Base-by-base conservation (phyloP, 2,113 vertebrate species). In the Ia io region DNA sequence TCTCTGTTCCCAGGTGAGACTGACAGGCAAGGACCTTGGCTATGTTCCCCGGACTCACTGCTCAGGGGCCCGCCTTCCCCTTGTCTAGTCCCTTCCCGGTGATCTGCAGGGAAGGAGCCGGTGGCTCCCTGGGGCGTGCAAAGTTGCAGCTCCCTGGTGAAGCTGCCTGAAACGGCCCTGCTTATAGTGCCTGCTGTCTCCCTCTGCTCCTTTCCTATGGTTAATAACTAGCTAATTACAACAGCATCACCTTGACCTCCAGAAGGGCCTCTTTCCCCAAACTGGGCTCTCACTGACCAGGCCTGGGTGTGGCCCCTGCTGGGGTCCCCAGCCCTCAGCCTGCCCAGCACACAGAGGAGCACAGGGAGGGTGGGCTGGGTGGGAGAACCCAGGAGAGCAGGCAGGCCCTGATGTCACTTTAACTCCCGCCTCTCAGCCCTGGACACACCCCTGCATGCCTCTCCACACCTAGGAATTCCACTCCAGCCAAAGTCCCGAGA, bases 401-500 rank as follows among this genome's bases (percentile, higher is more conserved):
- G 1, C 14, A 77, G 9, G 16, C 56, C 14, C 42, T 4, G 23
- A 5, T 17, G 0, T 3, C 0, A 6, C 47, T 49, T 37, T 13
- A 9, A 2, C 25, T 17, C 28, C 59, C 4, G 23, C 63, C 18
- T 23, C 83, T 56, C 20, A 40, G 59, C 18, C 51, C 37, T 6
- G 22, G 51, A 30, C 9, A 9, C 40, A 5, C 18, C 40, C 61
- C 77, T 22, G 9, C 32, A n/a, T 0, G 9, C 9, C 59, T n/a
- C 20, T 3, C 32, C 63, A 5, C 12, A 0, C 30, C 8, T 37
- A 11, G 51, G 35, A 63, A 9, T 1, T 18, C 49, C 84, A 20
- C 51, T 8, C 12, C 0, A 3, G 20, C 37, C 1, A 5, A 32
- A 0, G 3, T 3, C 61, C 69, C 0, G 1, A n/a, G 35, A n/a